A percentile compares a stretch with the other conserved stretches of the same genome.
These are phyloP conservation scores for Grammomys dolichurus DNA, from an alignment of 2,113 vertebrate genomes.

Conservation along the genomic window DNA sequence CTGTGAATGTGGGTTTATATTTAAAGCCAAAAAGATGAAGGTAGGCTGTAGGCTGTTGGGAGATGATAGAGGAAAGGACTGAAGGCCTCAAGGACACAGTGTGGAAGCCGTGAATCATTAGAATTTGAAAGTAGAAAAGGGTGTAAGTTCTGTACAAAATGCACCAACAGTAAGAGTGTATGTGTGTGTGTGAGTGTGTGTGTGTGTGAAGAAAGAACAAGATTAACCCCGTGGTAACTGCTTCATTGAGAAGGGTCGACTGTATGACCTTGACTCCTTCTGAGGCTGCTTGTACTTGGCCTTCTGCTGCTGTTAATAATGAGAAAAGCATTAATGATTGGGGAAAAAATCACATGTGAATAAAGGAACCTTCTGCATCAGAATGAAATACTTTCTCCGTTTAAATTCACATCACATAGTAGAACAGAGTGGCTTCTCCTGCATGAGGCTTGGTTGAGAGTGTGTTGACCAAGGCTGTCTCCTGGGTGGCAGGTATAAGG, in stretches of 20 bases:
- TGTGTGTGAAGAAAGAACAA: neutral
- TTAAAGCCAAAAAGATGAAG: neutral
- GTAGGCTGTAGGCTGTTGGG: neutral
- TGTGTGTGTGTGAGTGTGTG: neutral
- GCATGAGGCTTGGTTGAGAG: neutral
- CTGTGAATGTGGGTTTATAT: neutral
- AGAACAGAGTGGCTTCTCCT: neutral
- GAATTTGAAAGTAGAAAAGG: neutral
- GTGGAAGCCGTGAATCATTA: neutral
- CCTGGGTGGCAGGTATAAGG: no score
- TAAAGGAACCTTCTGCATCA: neutral
- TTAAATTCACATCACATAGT: neutral
- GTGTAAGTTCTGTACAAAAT: neutral
- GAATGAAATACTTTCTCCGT: neutral
- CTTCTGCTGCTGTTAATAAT: constrained; percentile 11
- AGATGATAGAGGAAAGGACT: neutral
- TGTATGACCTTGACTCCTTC: neutral
- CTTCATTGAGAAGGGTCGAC: neutral
- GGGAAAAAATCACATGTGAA: neutral
- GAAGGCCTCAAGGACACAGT: neutral
- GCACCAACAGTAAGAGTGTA: neutral
- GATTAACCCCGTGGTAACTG: neutral
- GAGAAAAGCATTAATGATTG: constrained; percentile 17
- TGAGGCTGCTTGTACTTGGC: neutral
- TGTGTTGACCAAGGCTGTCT: neutral